phyloP scores from a whole-genome alignment of 2,797 vertebrate genomes.

The Anabas testudineus region DNA sequence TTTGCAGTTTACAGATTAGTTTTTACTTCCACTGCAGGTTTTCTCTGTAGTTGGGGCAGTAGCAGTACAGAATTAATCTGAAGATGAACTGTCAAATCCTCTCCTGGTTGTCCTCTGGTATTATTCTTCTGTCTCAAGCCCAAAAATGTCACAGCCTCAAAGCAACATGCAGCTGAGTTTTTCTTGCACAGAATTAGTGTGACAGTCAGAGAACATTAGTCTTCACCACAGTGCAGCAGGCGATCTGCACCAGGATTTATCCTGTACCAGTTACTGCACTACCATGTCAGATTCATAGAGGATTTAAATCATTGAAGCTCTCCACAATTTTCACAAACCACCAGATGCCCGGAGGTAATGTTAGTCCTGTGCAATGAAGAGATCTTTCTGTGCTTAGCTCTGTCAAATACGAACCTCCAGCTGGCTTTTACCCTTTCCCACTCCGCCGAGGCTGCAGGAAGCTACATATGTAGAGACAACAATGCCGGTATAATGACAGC shows the following conservation, averaged over 20 bases:
- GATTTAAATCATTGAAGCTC: constrained; percentile 39
- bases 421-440: neutral
- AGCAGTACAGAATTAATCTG: neutral
- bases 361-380: constrained; percentile 4
- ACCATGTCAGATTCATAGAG: constrained; percentile 3
- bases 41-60: neutral
- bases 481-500: constrained; percentile 3
- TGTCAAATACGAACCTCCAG: neutral
- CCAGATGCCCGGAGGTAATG: neutral
- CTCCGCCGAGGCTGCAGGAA: neutral
- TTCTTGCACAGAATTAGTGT: neutral
- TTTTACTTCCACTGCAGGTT: neutral
- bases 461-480: constrained; percentile 15
- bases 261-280: neutral
- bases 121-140: neutral
- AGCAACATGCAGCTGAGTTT: neutral
- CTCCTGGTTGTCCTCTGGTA: neutral
- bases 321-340: neutral
- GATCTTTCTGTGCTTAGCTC: neutral
- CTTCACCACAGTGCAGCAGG: neutral
- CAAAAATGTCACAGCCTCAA: neutral
- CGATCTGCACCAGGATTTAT: neutral
- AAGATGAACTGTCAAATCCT: neutral
- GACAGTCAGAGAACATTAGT: neutral
- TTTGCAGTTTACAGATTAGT: neutral